These are phyloP conservation scores for Sciaenops ocellatus DNA, from an alignment of 2,797 vertebrate genomes.

Conservation along the genomic window DNA sequence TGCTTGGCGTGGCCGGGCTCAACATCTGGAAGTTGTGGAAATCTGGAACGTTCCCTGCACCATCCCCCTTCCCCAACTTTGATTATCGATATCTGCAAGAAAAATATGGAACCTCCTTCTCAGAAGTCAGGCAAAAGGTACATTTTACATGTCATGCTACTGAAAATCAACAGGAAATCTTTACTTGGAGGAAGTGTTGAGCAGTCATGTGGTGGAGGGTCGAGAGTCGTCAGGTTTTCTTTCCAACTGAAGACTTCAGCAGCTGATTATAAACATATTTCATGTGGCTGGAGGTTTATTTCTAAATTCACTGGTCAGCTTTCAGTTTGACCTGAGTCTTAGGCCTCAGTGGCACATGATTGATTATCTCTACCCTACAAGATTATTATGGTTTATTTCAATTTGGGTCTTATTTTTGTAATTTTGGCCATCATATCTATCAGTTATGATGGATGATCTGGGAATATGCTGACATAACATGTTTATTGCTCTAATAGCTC, in stretches of 20 bases:
- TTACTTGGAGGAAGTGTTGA: background rate
- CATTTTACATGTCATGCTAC: background rate
- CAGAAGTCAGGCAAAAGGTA: constrained; percentile 91
- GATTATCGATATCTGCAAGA: constrained; percentile 96
- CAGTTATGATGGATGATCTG: too few relatives aligned
- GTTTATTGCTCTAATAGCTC: too few relatives aligned
- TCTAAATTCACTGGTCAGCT: background rate
- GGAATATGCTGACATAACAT: too few relatives aligned
- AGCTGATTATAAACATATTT: background rate
- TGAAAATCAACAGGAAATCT: background rate
- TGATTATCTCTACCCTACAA: background rate
- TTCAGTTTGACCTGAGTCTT: background rate
- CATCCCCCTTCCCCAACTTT: constrained; percentile 97
- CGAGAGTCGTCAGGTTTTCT: background rate
- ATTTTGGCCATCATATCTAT: too few relatives aligned
- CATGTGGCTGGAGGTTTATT: background rate
- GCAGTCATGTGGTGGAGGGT: background rate
- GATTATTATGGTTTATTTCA: background rate
- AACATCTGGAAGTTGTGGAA: constrained; percentile 98
- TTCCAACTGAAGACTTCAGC: background rate
- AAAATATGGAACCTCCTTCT: constrained; percentile 91
- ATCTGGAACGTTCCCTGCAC: constrained; percentile 92
- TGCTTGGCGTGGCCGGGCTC: constrained; percentile 90
- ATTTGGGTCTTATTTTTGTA: background rate
- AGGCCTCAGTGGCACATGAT: background rate